These are phyloP conservation scores for Leptodirus hochenwartii DNA, from an alignment of 2,888 invertebrate species.

Conservation along the genomic window DNA sequence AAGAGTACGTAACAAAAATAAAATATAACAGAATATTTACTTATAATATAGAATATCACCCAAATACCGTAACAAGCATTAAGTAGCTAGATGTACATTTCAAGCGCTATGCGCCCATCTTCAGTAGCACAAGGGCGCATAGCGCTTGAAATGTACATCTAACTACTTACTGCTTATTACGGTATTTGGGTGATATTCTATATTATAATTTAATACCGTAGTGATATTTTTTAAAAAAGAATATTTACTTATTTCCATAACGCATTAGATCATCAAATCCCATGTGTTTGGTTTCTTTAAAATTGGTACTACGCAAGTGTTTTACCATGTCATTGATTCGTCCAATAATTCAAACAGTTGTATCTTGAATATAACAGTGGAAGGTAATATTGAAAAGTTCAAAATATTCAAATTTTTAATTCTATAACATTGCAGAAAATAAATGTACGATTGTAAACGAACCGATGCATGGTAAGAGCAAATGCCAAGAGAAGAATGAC, in stretches of 20 bases:
- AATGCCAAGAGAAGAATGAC: slow-evolving; percentile 17
- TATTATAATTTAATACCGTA: slow-evolving; percentile 6
- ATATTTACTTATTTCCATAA: slow-evolving; percentile 6
- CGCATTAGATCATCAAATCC: slow-evolving; percentile 21
- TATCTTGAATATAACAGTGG: slow-evolving; percentile 37
- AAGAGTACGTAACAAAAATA: slow-evolving; percentile 13
- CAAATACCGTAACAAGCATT: too few species aligned
- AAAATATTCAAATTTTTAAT: background rate
- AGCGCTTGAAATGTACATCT: slow-evolving; percentile 9
- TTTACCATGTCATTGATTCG: slow-evolving; percentile 37
- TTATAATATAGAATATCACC: too few species aligned
- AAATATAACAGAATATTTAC: too few species aligned
- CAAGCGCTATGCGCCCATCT: too few species aligned
- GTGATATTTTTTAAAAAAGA: background rate
- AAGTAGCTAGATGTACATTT: too few species aligned
- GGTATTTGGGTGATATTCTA: slow-evolving; percentile 1
- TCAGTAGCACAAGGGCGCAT: too few species aligned
- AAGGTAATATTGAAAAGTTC: slow-evolving; percentile 24
- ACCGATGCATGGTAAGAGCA: slow-evolving; percentile 21
- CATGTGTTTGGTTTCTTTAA: slow-evolving; percentile 31
- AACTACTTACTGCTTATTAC: slow-evolving; percentile 5
- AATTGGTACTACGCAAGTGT: slow-evolving; percentile 34
- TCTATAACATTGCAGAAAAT: slow-evolving; percentile 14
- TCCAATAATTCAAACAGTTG: slow-evolving; percentile 40
- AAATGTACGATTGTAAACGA: slow-evolving; percentile 20